Percentiles rank a stretch among this genome's conserved stretches.
phyloP scores from a whole-genome alignment of 2,888 invertebrate genomes.

The Drosophila tanythrix region DNA sequence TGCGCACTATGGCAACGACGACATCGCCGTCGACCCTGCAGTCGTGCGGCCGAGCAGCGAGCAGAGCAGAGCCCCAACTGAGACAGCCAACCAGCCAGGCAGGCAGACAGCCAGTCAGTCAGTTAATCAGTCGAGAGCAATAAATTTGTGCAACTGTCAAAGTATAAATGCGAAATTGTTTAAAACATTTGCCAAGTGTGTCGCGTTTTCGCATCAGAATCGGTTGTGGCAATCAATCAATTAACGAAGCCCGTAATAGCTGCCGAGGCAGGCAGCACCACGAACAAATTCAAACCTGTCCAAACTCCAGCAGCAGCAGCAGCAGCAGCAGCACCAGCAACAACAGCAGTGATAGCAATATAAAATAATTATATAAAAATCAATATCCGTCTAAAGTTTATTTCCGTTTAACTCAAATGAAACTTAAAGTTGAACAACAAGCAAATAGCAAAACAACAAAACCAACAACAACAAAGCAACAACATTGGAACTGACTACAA shows the following conservation, averaged over 20 bases:
- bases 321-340: constrained; percentile 4
- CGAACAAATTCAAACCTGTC: constrained; percentile 20
- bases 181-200: constrained; percentile 51
- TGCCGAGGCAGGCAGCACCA: constrained; percentile 28
- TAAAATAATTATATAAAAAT: constrained; percentile 69
- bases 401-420: constrained; percentile 76
- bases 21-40: constrained; percentile 36
- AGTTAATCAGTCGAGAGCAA: constrained; percentile 22
- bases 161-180: constrained; percentile 58
- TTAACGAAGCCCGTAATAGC: constrained; percentile 43
- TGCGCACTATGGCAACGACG: constrained; percentile 42
- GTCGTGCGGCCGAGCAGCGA: constrained; percentile 49
- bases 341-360: constrained; percentile 32
- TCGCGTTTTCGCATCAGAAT: constrained; percentile 42
- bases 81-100: constrained; percentile 29
- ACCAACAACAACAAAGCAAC: constrained; percentile 23
- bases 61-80: constrained; percentile 43
- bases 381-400: constrained; percentile 86
- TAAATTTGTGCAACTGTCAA: constrained; percentile 52
- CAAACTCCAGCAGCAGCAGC: constrained; percentile 17
- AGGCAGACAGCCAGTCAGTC: constrained; percentile 23
- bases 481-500: constrained; percentile 6
- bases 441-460: constrained; percentile 21
- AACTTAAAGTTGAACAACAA: constrained; percentile 48
- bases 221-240: constrained; percentile 63